Evolutionary conservation across 1,140 invertebrate species (phyloP).

Genomic region (Colletes gigas): DNA sequence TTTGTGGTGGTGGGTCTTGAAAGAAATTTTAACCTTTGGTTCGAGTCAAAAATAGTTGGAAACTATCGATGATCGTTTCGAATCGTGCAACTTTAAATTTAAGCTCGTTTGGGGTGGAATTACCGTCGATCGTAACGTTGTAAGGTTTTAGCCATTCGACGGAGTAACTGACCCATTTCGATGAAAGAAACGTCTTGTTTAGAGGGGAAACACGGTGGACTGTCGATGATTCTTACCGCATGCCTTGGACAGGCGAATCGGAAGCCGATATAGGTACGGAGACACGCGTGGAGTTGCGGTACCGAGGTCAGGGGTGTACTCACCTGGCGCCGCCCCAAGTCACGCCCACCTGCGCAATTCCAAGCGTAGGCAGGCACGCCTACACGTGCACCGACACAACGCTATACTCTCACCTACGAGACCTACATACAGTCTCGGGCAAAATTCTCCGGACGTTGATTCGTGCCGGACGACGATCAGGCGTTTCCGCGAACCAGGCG

Average conservation of each 20-base stretch:
- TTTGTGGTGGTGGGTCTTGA: too few species aligned
- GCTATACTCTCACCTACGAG: constrained; percentile 31
- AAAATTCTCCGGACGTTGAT: constrained; percentile 28
- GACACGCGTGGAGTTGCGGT: constrained; percentile 55
- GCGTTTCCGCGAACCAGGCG: neutral
- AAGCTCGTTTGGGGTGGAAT: too few species aligned
- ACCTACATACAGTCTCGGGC: constrained; percentile 39
- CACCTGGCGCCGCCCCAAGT: constrained; percentile 80
- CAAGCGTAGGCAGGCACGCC: constrained; percentile 70
- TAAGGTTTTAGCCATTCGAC: neutral
- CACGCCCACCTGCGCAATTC: constrained; percentile 80
- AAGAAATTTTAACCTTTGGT: too few species aligned
- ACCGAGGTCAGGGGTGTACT: constrained; percentile 75
- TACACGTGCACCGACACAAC: constrained; percentile 70
- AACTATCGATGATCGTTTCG: too few species aligned
- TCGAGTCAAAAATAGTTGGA: too few species aligned
- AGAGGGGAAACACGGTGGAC: neutral
- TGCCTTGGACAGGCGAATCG: constrained; percentile 40
- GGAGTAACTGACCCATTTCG: neutral
- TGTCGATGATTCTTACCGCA: constrained; percentile 26
- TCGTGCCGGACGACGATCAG: neutral
- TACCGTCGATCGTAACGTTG: too few species aligned
- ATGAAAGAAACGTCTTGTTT: neutral
- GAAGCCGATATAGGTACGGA: constrained; percentile 64
- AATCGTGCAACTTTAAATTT: too few species aligned